These are phyloP conservation scores for Ferrisia virgata DNA, from an alignment of 2,888 invertebrate genomes.

Conservation along the genomic window DNA sequence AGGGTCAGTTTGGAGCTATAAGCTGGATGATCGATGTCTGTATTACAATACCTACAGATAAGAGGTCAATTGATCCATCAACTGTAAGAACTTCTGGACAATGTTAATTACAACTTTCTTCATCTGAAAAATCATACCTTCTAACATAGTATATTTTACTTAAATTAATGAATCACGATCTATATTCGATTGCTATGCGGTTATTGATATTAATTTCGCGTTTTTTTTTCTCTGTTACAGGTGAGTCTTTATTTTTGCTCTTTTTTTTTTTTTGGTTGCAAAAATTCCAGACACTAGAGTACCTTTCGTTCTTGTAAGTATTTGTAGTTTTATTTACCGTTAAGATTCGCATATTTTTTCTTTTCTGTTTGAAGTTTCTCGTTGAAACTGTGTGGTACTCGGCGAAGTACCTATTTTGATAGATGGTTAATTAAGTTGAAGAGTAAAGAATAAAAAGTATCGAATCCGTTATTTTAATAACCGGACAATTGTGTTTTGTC, in stretches of 20 bases:
- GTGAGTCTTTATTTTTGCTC: not conserved
- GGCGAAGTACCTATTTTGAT: not conserved
- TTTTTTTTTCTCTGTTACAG: not conserved
- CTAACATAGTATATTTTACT: not conserved
- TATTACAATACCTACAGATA: not conserved
- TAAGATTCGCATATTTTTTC: not conserved
- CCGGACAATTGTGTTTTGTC: not conserved
- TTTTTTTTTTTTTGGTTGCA: not conserved
- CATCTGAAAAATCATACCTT: not conserved
- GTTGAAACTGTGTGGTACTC: not conserved
- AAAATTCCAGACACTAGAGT: not conserved
- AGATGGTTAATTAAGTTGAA: not conserved
- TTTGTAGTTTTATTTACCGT: not conserved
- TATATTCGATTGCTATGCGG: not conserved
- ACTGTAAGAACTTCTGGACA: not conserved
- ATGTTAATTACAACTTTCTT: not conserved
- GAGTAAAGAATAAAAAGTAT: no score
- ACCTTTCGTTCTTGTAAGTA: not conserved
- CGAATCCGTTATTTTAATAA: not conserved
- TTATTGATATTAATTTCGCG: conserved; percentile 9
- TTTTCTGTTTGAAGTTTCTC: not conserved
- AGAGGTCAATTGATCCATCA: not conserved
- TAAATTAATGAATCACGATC: conserved; percentile 1
- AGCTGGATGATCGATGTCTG: not conserved
- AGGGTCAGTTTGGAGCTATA: no score